Conservation (phyloP, 2,888 invertebrate genomes). For the Ganaspis brasiliensis region DNA sequence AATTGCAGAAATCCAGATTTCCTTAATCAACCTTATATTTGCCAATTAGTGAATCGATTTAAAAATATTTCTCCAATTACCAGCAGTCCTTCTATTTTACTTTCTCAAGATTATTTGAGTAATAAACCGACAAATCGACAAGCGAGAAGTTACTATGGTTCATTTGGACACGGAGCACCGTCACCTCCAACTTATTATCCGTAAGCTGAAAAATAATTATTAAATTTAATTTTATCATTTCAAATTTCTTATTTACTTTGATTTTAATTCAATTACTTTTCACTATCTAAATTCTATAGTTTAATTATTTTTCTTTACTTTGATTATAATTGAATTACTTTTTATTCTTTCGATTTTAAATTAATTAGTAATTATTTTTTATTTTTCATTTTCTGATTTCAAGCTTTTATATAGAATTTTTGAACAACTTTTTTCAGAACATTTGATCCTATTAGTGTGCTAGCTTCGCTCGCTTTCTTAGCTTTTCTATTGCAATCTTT, state of each 20-base stretch:
- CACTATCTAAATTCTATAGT: not conserved
- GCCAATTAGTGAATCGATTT: constrained; percentile 12
- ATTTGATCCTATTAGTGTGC: constrained; percentile 78
- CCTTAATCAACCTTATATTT: constrained; percentile 10
- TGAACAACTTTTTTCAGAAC: constrained; percentile 66
- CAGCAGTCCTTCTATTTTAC: constrained; percentile 2
- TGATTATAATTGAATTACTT: not conserved
- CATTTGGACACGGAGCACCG: constrained; percentile 64
- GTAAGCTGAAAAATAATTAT: constrained; percentile 63
- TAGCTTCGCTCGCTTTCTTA: constrained; percentile 79
- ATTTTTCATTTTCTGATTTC: constrained; percentile 28
- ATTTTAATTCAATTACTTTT: not conserved
- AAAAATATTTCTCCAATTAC: constrained; percentile 16
- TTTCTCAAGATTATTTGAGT: constrained; percentile 37
- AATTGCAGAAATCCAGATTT: constrained; percentile 18
- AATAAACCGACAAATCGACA: constrained; percentile 52
- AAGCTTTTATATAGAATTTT: constrained; percentile 2
- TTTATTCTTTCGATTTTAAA: no score
- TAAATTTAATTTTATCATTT: not conserved
- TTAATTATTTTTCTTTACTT: not conserved
- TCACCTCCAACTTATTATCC: constrained; percentile 69
- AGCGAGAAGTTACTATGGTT: constrained; percentile 70
- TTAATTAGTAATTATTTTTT: not conserved
- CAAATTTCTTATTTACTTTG: not conserved
- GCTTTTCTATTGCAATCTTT: constrained; percentile 79